Percentiles rank a stretch among this genome's conserved stretches.
phyloP scores from a whole-genome alignment of 2,797 vertebrate species.

The Margarornis squamiger region DNA sequence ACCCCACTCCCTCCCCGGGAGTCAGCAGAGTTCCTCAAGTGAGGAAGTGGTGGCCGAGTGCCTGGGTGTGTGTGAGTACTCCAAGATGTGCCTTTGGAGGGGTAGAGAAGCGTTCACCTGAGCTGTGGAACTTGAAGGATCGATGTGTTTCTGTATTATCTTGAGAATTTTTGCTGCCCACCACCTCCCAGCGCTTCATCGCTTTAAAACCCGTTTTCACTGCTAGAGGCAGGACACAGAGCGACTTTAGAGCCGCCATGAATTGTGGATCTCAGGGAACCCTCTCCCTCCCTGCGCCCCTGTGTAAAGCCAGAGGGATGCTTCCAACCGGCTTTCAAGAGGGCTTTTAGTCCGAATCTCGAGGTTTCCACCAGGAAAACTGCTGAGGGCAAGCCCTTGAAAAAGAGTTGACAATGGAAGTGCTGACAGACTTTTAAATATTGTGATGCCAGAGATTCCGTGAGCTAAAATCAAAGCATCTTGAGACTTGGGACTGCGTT shows the following conservation, averaged over 20 bases:
- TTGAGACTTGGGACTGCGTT: background rate
- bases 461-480: background rate
- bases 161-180: background rate
- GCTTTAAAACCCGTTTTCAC: background rate
- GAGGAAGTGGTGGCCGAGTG: background rate
- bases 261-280: fast-evolving
- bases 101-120: fast-evolving
- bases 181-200: background rate
- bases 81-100: background rate
- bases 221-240: background rate
- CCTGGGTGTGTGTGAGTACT: background rate
- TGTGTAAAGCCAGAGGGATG: background rate
- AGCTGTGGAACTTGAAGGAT: background rate
- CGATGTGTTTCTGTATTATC: background rate
- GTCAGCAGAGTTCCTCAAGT: background rate
- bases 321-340: background rate
- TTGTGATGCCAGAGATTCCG: background rate
- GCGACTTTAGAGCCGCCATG: fast-evolving
- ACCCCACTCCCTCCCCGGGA: fast-evolving
- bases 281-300: fast-evolving
- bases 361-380: background rate
- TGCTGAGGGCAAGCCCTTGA: background rate
- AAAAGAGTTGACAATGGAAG: background rate
- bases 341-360: background rate
- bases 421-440: background rate